phyloP scores from a whole-genome alignment of 2,888 invertebrate species.

The Epirrhoe tristata region DNA sequence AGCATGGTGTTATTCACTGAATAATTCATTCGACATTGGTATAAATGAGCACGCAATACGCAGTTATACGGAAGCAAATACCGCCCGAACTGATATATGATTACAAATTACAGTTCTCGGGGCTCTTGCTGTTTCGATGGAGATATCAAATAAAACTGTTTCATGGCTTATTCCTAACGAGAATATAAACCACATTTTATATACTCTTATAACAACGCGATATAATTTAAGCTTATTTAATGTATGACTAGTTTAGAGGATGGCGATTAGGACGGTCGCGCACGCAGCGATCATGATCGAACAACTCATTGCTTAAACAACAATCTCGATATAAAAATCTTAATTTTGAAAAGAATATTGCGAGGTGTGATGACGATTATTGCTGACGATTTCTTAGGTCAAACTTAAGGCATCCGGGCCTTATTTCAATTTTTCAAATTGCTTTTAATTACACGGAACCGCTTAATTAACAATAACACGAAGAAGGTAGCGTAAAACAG shows the following conservation, averaged over 20 bases:
- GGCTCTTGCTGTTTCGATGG: constrained; percentile 53
- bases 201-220: constrained; percentile 61
- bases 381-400: constrained; percentile 40
- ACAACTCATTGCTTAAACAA: constrained; percentile 69
- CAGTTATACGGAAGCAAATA: constrained; percentile 58
- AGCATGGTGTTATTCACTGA: constrained; percentile 75
- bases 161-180: constrained; percentile 51
- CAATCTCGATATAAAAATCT: constrained; percentile 71
- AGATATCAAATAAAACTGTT: constrained; percentile 53
- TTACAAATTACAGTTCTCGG: constrained; percentile 56
- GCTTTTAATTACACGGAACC: constrained; percentile 53
- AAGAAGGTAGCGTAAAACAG: constrained; percentile 76
- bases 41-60: constrained; percentile 75
- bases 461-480: constrained; percentile 69
- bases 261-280: constrained; percentile 85
- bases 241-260: constrained; percentile 84
- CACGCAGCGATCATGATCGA: constrained; percentile 75
- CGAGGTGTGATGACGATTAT: constrained; percentile 70
- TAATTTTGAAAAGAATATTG: constrained; percentile 77
- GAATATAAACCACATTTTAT: constrained; percentile 59
- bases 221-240: constrained; percentile 71
- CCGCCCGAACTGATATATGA: constrained; percentile 60
- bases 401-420: constrained; percentile 47
- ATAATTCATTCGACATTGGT: constrained; percentile 76
- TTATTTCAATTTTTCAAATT: constrained; percentile 47